A percentile compares a stretch with the other conserved stretches of the same genome.
Conservation (phyloP, 2,888 invertebrate species). For the Phortica okadai region DNA sequence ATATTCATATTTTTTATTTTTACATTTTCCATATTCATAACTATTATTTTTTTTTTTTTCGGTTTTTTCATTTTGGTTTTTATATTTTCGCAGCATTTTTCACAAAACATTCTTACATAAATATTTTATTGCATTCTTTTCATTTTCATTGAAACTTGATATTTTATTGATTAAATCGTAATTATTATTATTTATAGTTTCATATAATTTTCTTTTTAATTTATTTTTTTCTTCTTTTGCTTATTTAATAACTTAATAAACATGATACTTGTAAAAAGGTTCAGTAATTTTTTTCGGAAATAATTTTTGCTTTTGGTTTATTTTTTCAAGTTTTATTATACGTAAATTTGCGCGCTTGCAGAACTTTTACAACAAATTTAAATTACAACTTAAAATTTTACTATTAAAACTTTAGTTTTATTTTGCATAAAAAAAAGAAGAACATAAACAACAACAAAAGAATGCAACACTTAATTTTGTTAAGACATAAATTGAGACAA, state of each 20-base stretch:
- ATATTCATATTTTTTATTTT: background rate
- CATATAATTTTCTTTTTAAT: background rate
- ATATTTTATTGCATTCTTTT: background rate
- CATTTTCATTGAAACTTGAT: background rate
- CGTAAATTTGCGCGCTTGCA: background rate
- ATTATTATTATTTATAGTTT: too few species aligned
- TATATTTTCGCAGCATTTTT: background rate
- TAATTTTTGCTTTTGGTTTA: background rate
- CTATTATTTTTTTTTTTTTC: background rate
- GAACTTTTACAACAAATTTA: slow-evolving; percentile 6
- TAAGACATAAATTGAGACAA: background rate
- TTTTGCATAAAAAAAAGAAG: too few species aligned
- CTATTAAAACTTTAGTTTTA: background rate
- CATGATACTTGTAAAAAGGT: background rate
- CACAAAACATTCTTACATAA: background rate
- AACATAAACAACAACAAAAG: background rate
- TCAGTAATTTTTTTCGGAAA: slow-evolving; percentile 5
- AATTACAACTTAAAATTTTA: background rate
- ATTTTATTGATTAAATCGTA: background rate
- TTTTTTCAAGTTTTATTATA: background rate
- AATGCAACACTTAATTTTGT: background rate
- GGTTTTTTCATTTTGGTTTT: background rate
- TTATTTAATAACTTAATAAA: slow-evolving; percentile 6
- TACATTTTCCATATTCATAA: background rate
- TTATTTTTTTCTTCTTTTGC: background rate